Conservation (phyloP, 2,797 vertebrate genomes). For the Sebastiscus tertius region DNA sequence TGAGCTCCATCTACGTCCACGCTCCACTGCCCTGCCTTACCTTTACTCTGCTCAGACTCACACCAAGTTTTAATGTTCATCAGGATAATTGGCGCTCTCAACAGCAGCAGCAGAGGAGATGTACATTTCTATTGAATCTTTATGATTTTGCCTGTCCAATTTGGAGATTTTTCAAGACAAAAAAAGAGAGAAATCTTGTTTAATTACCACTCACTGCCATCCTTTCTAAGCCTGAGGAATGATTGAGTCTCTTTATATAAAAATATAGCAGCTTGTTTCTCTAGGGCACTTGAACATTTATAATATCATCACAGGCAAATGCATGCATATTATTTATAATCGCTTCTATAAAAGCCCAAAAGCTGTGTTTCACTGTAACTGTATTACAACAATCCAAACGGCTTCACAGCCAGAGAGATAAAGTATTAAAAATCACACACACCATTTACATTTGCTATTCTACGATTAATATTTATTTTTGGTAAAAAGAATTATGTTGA, state of each 20-base stretch:
- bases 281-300: not conserved
- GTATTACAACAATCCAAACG: not conserved
- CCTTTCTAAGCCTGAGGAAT: not conserved
- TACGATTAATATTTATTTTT: too few species aligned
- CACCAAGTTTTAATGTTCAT: not conserved
- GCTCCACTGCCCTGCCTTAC: not conserved
- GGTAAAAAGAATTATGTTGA: not conserved
- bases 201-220: not conserved
- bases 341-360: constrained; percentile 7
- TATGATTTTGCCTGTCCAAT: not conserved
- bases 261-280: not conserved
- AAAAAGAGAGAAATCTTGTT: not conserved
- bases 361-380: constrained; percentile 13
- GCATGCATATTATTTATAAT: constrained; percentile 7
- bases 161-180: not conserved
- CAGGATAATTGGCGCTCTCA: constrained; percentile 3
- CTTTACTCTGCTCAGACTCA: constrained; percentile 1
- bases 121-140: not conserved
- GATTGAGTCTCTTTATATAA: not conserved
- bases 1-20: constrained; percentile 9
- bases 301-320: not conserved
- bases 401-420: not conserved
- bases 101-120: not conserved
- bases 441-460: not conserved
- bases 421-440: not conserved